Percentiles rank a stretch among this genome's conserved stretches.
Evolutionary conservation across 1,140 invertebrate genomes (phyloP).

Genomic region (Cydia splendana): DNA sequence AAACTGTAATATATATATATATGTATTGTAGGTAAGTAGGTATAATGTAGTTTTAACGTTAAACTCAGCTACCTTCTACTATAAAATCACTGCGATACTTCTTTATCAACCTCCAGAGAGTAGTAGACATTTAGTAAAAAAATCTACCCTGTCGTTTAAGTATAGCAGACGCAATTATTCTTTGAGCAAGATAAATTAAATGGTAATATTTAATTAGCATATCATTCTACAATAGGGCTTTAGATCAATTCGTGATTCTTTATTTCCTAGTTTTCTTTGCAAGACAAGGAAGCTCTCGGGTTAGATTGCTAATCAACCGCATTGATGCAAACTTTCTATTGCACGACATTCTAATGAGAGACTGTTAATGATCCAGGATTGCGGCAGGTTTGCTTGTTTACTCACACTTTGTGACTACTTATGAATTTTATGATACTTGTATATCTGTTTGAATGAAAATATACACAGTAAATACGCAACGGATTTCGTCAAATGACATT

Average conservation of each 20-base stretch:
- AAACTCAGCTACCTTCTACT: too few relatives aligned
- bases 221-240: background rate
- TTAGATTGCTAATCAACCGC: constrained; percentile 6
- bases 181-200: background rate
- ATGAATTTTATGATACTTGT: background rate
- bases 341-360: background rate
- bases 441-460: background rate
- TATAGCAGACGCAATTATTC: background rate
- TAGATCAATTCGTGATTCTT: constrained; percentile 15
- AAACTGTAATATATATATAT: too few relatives aligned
- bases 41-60: too few relatives aligned
- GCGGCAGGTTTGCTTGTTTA: background rate
- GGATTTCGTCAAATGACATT: too few relatives aligned
- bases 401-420: background rate
- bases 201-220: background rate
- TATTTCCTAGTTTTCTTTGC: constrained; percentile 23
- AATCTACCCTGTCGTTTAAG: background rate
- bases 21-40: too few relatives aligned
- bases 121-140: too few relatives aligned
- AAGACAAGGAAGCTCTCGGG: background rate
- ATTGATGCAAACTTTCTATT: constrained; percentile 1
- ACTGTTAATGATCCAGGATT: constrained; percentile 15
- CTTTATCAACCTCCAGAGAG: too few relatives aligned
- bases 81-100: too few relatives aligned
- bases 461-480: too few relatives aligned